These are phyloP conservation scores for Catocala sponsa DNA, from an alignment of 2,888 invertebrate genomes.

Conservation along the genomic window DNA sequence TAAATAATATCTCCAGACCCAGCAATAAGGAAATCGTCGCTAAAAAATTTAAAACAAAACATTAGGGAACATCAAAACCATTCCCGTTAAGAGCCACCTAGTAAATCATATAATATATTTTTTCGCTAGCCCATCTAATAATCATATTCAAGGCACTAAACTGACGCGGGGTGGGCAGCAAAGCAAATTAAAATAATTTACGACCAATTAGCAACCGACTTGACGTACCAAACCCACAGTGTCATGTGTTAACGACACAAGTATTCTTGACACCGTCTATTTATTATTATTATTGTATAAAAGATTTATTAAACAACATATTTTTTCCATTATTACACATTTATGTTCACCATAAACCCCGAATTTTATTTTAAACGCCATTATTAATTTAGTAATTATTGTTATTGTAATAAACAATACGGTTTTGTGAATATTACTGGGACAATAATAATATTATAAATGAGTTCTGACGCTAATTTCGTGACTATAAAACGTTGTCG, in stretches of 20 bases:
- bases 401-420: conserved; percentile 43
- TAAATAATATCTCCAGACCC: not conserved
- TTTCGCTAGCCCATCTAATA: conserved; percentile 60
- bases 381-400: conserved; percentile 50
- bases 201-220: conserved; percentile 70
- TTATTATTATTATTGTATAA: conserved; percentile 66
- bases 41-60: conserved; percentile 13
- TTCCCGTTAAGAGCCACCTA: conserved; percentile 10
- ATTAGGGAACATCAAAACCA: conserved; percentile 1
- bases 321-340: conserved; percentile 47
- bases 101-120: conserved; percentile 56
- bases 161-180: conserved; percentile 63
- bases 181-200: conserved; percentile 80
- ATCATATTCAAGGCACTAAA: conserved; percentile 63
- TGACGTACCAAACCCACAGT: conserved; percentile 63
- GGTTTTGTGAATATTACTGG: conserved; percentile 21
- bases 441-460: conserved; percentile 30
- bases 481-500: conserved; percentile 19
- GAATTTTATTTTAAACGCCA: conserved; percentile 43
- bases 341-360: conserved; percentile 47
- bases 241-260: conserved; percentile 65
- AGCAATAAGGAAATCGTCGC: conserved; percentile 14
- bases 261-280: conserved; percentile 65
- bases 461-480: conserved; percentile 21
- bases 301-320: conserved; percentile 56